Conservation (phyloP, 2,797 vertebrate species). For the Sebastiscus albofasciatus region DNA sequence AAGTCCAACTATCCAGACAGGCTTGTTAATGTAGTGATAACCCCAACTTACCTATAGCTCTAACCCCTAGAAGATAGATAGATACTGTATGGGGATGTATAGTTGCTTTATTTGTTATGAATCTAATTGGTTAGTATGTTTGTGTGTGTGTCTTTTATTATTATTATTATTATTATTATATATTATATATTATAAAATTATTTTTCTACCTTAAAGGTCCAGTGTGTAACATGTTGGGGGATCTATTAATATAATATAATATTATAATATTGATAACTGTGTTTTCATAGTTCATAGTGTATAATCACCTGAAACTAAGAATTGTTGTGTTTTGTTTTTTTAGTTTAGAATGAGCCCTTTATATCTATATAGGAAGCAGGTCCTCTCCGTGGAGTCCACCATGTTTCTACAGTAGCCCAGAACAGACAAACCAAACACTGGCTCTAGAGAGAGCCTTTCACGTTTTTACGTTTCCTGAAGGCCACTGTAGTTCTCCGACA, state of each 20-base stretch:
- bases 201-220: too few species aligned
- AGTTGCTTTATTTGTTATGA: neutral
- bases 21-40: neutral
- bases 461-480: too few species aligned
- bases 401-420: too few species aligned
- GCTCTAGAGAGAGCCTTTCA: too few species aligned
- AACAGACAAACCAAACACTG: rapidly evolving
- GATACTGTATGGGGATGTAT: neutral
- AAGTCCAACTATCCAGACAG: neutral
- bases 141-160: neutral
- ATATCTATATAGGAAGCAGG: rapidly evolving
- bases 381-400: rapidly evolving
- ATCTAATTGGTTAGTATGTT: neutral
- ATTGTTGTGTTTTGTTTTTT: too few species aligned
- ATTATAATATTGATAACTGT: too few species aligned
- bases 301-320: too few species aligned
- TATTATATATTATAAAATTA: neutral
- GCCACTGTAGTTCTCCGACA: too few species aligned
- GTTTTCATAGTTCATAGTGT: too few species aligned
- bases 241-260: too few species aligned
- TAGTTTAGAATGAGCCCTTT: rapidly evolving
- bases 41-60: neutral
- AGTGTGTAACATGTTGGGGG: too few species aligned
- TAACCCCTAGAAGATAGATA: neutral
- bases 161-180: too few species aligned